Evolutionary conservation across 2,888 invertebrate species (phyloP), one percentile per base, ranked within the genome.

Genomic region (Trissonchulus latispiculum): DNA sequence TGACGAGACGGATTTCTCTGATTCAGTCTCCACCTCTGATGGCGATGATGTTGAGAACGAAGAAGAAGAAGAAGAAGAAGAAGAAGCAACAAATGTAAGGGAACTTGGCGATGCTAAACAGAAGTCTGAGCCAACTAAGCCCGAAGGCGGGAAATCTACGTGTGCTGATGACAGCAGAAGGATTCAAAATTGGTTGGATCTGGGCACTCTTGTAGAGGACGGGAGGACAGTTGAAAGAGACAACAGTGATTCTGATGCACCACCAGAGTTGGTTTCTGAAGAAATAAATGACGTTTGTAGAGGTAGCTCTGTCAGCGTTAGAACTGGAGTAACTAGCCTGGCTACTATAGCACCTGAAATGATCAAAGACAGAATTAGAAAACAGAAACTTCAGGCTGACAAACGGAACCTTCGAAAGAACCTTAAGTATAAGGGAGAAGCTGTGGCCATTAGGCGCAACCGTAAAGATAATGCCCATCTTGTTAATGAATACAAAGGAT

Each of bases 391-490:
- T 59, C 28, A 23, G 28, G 59, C 59, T 23, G 59, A 23, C 23
- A 28, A 23, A 23, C 23, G 59, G 59, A 28, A 23, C 28, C 23
- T 28, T 23, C 23, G 59, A 59, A 71, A 2, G 29, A 2, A n/a
- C 2, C n/a, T 36, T 15, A 3, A 33, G 33, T 36, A 89, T 15
- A 93, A 93, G 84, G 95, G 95, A 28, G 94, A 95, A 84, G 92
- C 94, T 0, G 91, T 90, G 81, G 90, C 93, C 1, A 88, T 89
- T 0, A 92, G 91, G 0, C 87, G 93, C 75, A 85, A 85, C 75
- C 87, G 93, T 72, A 88, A 93, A 78, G 93, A 94, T 73, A 94
- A 93, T 83, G 86, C 85, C 68, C 89, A 90, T 82, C 89, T 88
- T 1, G 89, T 93, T 37, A 87, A 89, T 80, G 75, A 70, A 31